These are phyloP conservation scores for Amiota mariae DNA, from an alignment of 2,888 invertebrate genomes.

Conservation along the genomic window DNA sequence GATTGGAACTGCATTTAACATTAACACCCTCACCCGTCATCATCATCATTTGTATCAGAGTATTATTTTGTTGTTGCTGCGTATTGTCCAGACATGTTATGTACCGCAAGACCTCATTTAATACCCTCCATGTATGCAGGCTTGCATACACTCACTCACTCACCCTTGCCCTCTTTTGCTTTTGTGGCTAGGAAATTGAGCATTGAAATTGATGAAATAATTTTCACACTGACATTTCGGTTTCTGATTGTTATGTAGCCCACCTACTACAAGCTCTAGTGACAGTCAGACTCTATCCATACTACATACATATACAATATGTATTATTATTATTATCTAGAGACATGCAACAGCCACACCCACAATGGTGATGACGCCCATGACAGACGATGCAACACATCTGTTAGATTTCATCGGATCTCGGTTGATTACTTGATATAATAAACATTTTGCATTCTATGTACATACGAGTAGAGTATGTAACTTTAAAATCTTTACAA, in stretches of 20 bases:
- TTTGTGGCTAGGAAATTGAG: conserved; percentile 53
- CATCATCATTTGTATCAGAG: conserved; percentile 19
- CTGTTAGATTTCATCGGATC: conserved; percentile 7
- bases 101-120: background rate
- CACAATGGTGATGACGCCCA: background rate
- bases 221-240: conserved; percentile 61
- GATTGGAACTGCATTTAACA: conserved; percentile 10
- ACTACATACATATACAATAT: no score
- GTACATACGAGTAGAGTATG: no score
- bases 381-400: background rate
- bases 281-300: no score
- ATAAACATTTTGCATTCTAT: background rate
- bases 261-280: background rate
- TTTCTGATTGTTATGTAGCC: conserved; percentile 47
- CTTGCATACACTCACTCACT: background rate
- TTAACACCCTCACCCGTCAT: conserved; percentile 17
- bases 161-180: conserved; percentile 16
- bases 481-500: no score
- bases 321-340: no score
- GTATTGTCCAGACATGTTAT: conserved; percentile 29
- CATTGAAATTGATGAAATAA: conserved; percentile 67
- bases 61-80: conserved; percentile 16
- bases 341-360: conserved; percentile 14
- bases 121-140: no score
- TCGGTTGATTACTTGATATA: background rate